A percentile compares a stretch with the other conserved stretches of the same genome.
Conservation (phyloP, 92 coral and sea anemone genomes). For the Actinostola sp. region DNA sequence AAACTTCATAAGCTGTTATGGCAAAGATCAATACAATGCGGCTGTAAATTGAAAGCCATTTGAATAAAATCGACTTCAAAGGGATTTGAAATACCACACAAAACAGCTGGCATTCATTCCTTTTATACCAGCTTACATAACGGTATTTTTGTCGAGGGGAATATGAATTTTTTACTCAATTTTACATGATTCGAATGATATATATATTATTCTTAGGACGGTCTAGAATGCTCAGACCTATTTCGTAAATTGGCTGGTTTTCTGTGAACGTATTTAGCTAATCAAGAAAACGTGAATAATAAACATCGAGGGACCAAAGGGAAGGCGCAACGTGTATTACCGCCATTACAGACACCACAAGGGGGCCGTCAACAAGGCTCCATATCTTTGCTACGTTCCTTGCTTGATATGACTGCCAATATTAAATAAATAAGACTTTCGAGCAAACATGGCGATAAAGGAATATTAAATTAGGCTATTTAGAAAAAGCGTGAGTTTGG, state of each 20-base stretch:
- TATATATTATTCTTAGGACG: too few species aligned
- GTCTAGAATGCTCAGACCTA: too few species aligned
- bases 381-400: not conserved
- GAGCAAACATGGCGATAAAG: not conserved
- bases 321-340: not conserved
- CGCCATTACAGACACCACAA: not conserved
- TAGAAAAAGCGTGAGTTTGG: too few species aligned
- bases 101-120: not conserved
- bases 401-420: too few species aligned
- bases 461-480: not conserved
- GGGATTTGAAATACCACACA: not conserved
- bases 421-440: not conserved
- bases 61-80: not conserved
- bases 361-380: not conserved
- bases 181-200: too few species aligned
- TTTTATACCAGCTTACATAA: too few species aligned
- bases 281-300: conserved; percentile 3
- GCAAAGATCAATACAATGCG: not conserved
- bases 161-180: too few species aligned
- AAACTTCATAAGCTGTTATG: not conserved
- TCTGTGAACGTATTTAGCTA: not conserved
- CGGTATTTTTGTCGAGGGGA: too few species aligned
- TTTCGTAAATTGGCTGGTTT: not conserved
- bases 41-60: not conserved
- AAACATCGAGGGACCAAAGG: not conserved